Evolutionary conservation across 2,113 vertebrate genomes (phyloP).

Genomic region (Gopherus evgoodei): DNA sequence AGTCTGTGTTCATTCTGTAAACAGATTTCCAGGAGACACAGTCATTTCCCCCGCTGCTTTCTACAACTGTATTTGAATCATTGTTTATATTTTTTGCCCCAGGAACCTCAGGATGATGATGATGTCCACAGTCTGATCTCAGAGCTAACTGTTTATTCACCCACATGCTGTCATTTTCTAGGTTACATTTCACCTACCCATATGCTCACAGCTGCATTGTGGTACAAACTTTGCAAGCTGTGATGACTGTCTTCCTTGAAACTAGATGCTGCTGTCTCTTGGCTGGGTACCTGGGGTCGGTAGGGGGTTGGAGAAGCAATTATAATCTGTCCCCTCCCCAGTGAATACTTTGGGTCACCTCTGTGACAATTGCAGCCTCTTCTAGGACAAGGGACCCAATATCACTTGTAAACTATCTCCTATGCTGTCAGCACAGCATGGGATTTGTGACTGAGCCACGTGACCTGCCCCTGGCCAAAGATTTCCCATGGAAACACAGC

Average conservation of each 20-base stretch:
- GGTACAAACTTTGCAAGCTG: not conserved
- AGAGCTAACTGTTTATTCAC: not conserved
- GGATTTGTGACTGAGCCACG: not conserved
- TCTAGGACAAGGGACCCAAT: not conserved
- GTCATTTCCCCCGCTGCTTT: not conserved
- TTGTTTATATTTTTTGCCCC: not conserved
- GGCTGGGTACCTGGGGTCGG: not conserved
- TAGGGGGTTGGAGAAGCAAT: not conserved
- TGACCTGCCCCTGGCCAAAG: rapidly evolving
- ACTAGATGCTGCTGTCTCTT: rapidly evolving
- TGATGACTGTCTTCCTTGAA: not conserved
- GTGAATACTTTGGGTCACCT: not conserved
- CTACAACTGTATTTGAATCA: not conserved
- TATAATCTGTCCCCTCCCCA: not conserved
- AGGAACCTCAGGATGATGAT: not conserved
- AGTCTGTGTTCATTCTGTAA: not conserved
- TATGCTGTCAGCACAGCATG: not conserved
- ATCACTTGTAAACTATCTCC: not conserved
- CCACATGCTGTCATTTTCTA: not conserved
- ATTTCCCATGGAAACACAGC: rapidly evolving
- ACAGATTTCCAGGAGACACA: not conserved
- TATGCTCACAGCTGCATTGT: not conserved
- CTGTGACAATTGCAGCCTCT: not conserved
- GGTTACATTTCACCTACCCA: not conserved
- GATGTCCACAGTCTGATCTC: not conserved